Percentiles rank a stretch among this genome's conserved stretches.
Conservation (phyloP, 2,113 vertebrate species). For the Hippocampus barbouri region DNA sequence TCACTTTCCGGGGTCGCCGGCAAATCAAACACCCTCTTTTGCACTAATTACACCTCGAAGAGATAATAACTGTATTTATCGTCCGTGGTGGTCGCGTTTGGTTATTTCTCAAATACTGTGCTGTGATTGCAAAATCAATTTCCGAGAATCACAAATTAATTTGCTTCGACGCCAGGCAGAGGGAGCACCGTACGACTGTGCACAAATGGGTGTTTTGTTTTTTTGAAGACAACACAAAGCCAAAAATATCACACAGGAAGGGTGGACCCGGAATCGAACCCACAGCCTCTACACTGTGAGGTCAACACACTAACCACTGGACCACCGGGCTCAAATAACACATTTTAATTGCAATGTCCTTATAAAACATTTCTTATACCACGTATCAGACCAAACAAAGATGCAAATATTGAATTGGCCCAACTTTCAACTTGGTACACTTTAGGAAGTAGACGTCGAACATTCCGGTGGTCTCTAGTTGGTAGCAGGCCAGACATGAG, state of each 20-base stretch:
- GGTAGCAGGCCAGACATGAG: too few relatives aligned
- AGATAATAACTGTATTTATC: constrained; percentile 73
- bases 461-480: too few relatives aligned
- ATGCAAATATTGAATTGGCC: too few relatives aligned
- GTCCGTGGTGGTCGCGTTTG: constrained; percentile 62
- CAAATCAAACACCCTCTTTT: constrained; percentile 49
- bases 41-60: constrained; percentile 69
- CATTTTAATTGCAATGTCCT: too few relatives aligned
- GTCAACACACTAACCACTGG: too few relatives aligned
- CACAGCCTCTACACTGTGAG: too few relatives aligned
- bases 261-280: too few relatives aligned
- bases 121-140: constrained; percentile 67
- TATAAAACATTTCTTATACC: too few relatives aligned
- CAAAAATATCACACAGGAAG: not conserved
- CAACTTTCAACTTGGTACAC: too few relatives aligned
- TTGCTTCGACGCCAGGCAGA: constrained; percentile 51
- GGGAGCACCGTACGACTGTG: constrained; percentile 54
- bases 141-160: constrained; percentile 73
- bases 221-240: not conserved
- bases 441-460: too few relatives aligned
- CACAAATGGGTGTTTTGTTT: constrained; percentile 57
- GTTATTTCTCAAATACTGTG: constrained; percentile 71
- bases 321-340: too few relatives aligned
- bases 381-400: too few relatives aligned
- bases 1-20: constrained; percentile 34